Percentiles rank a stretch among this genome's conserved stretches.
Conservation (phyloP, 2,797 vertebrate species). For the Fringilla coelebs region DNA sequence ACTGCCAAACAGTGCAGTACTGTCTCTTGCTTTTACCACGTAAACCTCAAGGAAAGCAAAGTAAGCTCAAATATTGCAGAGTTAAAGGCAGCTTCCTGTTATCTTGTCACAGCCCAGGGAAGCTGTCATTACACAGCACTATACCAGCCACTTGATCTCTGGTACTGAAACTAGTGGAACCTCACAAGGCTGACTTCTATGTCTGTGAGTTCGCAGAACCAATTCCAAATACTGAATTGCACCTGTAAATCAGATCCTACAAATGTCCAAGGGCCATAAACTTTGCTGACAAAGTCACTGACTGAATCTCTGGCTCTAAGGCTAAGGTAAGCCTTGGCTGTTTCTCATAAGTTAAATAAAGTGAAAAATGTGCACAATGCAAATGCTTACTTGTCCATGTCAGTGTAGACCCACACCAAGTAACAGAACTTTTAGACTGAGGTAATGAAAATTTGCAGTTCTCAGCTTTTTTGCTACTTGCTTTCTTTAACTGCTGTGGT, state of each 20-base stretch:
- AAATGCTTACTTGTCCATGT: background rate
- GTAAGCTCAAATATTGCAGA: background rate
- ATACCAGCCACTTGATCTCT: background rate
- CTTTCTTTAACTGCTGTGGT: background rate
- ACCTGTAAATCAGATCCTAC: background rate
- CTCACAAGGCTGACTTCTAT: background rate
- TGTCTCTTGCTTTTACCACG: background rate
- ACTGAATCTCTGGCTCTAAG: background rate
- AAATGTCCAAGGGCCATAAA: background rate
- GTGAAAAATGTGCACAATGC: background rate
- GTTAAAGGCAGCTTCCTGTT: background rate
- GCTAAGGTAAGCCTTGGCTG: background rate
- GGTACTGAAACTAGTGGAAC: background rate
- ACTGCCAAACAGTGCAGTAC: background rate
- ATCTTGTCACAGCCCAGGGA: background rate
- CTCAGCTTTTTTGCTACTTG: background rate
- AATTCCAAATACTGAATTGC: background rate
- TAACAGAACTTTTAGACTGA: background rate
- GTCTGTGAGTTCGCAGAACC: background rate
- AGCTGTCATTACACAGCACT: background rate
- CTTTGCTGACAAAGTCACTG: background rate
- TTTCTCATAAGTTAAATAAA: background rate
- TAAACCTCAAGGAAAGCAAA: background rate
- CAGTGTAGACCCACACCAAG: background rate
- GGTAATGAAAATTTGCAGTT: background rate